Evolutionary conservation across 2,113 vertebrate species (phyloP), one percentile per base, ranked within the genome.

Genomic region (Neoarius graeffei): DNA sequence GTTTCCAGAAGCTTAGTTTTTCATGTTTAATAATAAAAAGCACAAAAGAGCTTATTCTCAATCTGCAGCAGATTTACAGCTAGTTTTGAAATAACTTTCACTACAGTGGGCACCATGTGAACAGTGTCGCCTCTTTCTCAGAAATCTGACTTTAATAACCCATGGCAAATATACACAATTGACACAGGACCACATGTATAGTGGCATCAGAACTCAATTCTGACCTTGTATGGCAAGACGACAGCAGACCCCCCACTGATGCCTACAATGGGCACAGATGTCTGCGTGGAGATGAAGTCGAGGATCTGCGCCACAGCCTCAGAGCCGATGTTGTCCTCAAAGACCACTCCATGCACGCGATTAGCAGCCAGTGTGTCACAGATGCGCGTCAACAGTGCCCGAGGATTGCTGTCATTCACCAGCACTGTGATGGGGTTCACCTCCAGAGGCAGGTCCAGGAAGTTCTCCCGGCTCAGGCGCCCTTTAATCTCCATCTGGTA

Each of bases 231-330:
- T 1, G 95, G 97, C 74, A 99, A 96, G 92, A 99, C 98, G 79
- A 99, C 97, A 0, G 98, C 96, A 1, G 98, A 99, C 17, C 98
- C 98, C 0, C 98, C 98, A 0, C 97, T 99, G 95, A 99, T 98
- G 92, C 98, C 98, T 92, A 99, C 95, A 89, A 99, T 96, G 0
- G 98, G 98, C 89, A 97, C 95, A 0, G 96, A 94, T 0, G 97
- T 98, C 94, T 99, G 98, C 35, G 97, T 97, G 66, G 98, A 99
- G 93, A 99, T 94, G 91, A 99, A 99, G 94, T 99, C 98, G 69
- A 99, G 95, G 91, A 99, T 99, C 94, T 99, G 98, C n/a, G 98
- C 97, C 92, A 99, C 98, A 0, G 96, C 97, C 85, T 98, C 97
- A 0, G 96, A 97, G 88, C 96, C 98, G 1, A 98, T 96, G 42